These are phyloP conservation scores for Mobula hypostoma DNA, from an alignment of 2,113 vertebrate species.

Conservation along the genomic window DNA sequence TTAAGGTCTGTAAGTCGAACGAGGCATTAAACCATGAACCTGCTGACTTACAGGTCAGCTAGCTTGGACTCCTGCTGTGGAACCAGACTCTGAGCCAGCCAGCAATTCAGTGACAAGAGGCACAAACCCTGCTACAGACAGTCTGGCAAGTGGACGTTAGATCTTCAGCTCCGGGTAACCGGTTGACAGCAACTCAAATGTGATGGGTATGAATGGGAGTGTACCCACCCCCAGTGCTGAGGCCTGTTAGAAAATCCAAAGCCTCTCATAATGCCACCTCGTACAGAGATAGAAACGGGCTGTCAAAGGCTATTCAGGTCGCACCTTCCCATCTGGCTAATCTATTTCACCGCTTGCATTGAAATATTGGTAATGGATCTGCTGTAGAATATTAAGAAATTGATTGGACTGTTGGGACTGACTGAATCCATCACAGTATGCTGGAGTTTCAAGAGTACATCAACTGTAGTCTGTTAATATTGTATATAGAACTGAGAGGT, in stretches of 20 bases:
- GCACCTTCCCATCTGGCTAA: background rate
- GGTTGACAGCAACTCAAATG: background rate
- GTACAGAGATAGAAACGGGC: background rate
- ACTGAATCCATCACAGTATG: background rate
- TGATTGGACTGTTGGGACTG: background rate
- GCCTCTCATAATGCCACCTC: background rate
- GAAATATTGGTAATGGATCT: background rate
- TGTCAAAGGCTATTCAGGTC: background rate
- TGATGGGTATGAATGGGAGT: background rate
- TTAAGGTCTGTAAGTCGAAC: background rate
- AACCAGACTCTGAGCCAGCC: background rate
- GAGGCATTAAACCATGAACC: background rate
- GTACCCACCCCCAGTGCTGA: background rate
- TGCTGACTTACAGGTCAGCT: background rate
- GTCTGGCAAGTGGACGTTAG: background rate
- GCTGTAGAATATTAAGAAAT: background rate
- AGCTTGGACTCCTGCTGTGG: background rate
- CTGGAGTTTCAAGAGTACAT: background rate
- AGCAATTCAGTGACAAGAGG: background rate
- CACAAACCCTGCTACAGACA: background rate
- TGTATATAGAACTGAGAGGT: background rate
- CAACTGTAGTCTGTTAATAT: background rate
- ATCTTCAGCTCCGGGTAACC: background rate
- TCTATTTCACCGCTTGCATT: background rate
- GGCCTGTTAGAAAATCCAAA: background rate